Percentiles rank a stretch among this genome's conserved stretches.
phyloP scores from a whole-genome alignment of 2,888 invertebrate genomes.

The Oscheius sp. region DNA sequence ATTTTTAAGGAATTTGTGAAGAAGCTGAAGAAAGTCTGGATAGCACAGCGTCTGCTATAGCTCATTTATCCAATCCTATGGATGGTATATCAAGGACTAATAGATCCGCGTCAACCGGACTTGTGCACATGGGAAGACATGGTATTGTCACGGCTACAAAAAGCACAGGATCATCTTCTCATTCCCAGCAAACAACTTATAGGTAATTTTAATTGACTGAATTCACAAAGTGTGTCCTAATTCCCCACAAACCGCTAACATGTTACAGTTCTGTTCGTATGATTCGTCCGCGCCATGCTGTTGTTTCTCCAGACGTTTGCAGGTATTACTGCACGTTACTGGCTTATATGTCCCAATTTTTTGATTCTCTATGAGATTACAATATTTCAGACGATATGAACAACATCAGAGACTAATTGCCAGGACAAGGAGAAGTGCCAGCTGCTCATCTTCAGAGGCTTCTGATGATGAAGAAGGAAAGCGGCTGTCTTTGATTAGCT shows the following conservation, averaged over 20 bases:
- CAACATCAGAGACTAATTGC: constrained; percentile 62
- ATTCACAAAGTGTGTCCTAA: background rate
- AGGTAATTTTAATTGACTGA: constrained; percentile 27
- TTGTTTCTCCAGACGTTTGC: constrained; percentile 69
- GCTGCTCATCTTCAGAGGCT: constrained; percentile 92
- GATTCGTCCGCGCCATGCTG: constrained; percentile 69
- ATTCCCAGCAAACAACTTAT: constrained; percentile 48
- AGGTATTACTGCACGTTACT: constrained; percentile 30
- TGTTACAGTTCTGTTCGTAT: constrained; percentile 63
- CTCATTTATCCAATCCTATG: constrained; percentile 25
- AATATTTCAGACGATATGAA: constrained; percentile 58
- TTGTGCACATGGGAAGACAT: constrained; percentile 50
- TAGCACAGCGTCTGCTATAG: constrained; percentile 1
- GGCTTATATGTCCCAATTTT: background rate
- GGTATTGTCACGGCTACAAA: constrained; percentile 51
- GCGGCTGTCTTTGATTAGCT: constrained; percentile 57
- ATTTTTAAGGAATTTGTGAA: constrained; percentile 61
- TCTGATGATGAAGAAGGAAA: constrained; percentile 81
- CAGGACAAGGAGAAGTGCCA: constrained; percentile 74
- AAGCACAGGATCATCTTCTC: constrained; percentile 41
- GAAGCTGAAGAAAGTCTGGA: constrained; percentile 57
- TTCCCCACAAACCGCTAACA: background rate
- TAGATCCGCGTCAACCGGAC: constrained; percentile 56
- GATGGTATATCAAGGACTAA: constrained; percentile 35
- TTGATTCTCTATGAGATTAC: background rate